Evolutionary conservation across 2,888 invertebrate species (phyloP).

Genomic region (Neria commutata): DNA sequence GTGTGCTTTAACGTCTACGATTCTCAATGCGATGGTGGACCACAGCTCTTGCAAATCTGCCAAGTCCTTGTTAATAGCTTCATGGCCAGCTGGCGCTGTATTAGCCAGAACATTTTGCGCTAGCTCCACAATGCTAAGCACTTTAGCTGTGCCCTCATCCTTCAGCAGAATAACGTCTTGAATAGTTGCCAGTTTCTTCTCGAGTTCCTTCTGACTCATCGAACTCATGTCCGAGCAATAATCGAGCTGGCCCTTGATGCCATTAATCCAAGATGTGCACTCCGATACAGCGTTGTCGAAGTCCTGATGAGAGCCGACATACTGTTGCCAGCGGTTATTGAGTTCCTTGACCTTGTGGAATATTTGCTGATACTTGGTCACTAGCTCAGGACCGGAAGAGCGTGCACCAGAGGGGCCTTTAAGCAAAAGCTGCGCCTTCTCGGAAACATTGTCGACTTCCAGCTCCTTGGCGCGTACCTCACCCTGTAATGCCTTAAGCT

Average conservation of each 20-base stretch:
- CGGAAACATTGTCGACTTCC: constrained; percentile 91
- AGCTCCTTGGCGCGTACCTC: constrained; percentile 89
- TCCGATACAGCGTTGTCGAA: constrained; percentile 81
- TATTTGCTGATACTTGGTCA: constrained; percentile 88
- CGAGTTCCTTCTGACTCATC: constrained; percentile 83
- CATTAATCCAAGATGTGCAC: constrained; percentile 83
- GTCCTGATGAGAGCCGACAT: constrained; percentile 85
- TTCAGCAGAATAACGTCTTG: constrained; percentile 89
- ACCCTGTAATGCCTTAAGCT: constrained; percentile 79
- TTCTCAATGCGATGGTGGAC: constrained; percentile 84
- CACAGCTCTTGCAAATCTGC: constrained; percentile 87
- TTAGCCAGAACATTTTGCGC: constrained; percentile 91
- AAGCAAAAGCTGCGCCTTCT: constrained; percentile 84
- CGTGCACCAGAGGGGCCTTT: constrained; percentile 76
- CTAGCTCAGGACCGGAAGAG: constrained; percentile 85
- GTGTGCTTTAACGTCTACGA: constrained; percentile 87
- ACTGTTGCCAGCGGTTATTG: constrained; percentile 90
- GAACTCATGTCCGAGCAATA: constrained; percentile 84
- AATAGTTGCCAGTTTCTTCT: constrained; percentile 81
- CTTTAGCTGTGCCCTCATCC: constrained; percentile 89
- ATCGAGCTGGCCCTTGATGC: constrained; percentile 80
- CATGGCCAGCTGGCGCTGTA: constrained; percentile 87
- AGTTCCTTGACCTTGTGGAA: constrained; percentile 90
- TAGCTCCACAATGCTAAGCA: constrained; percentile 86
- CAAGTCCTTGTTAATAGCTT: constrained; percentile 81